Evolutionary conservation across 2,888 invertebrate species (phyloP).

Genomic region (Alviniconcha strummeri): DNA sequence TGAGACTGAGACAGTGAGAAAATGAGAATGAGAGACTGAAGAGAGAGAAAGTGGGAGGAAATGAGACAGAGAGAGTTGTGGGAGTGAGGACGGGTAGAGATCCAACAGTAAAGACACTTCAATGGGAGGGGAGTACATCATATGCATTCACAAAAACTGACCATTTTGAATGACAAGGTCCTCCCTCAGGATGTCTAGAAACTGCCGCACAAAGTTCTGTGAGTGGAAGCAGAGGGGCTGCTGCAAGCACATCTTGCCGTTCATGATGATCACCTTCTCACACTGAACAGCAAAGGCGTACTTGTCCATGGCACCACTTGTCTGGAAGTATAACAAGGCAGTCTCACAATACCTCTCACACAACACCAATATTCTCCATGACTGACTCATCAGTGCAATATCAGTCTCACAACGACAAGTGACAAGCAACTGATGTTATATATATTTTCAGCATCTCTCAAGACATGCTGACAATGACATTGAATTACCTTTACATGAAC

Average conservation of each 20-base stretch:
- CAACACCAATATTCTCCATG: too few relatives aligned
- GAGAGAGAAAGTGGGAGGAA: too few relatives aligned
- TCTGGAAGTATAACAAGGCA: neutral
- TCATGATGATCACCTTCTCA: slow-evolving; percentile 59
- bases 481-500: too few relatives aligned
- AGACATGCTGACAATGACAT: too few relatives aligned
- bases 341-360: too few relatives aligned
- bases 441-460: too few relatives aligned
- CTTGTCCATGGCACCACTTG: slow-evolving; percentile 22
- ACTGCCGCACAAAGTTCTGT: slow-evolving; percentile 58
- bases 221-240: slow-evolving; percentile 61
- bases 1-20: too few relatives aligned
- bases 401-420: neutral
- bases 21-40: too few relatives aligned
- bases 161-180: slow-evolving; percentile 36
- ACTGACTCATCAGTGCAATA: neutral
- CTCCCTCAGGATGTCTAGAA: slow-evolving; percentile 58
- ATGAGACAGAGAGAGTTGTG: too few relatives aligned
- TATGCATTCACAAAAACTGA: neutral
- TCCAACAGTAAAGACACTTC: too few relatives aligned
- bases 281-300: slow-evolving; percentile 43
- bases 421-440: neutral
- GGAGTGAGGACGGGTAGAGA: too few relatives aligned
- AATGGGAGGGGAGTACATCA: too few relatives aligned
- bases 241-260: slow-evolving; percentile 63